phyloP scores from a whole-genome alignment of 2,797 vertebrate species.

The Neosalanx taihuensis region DNA sequence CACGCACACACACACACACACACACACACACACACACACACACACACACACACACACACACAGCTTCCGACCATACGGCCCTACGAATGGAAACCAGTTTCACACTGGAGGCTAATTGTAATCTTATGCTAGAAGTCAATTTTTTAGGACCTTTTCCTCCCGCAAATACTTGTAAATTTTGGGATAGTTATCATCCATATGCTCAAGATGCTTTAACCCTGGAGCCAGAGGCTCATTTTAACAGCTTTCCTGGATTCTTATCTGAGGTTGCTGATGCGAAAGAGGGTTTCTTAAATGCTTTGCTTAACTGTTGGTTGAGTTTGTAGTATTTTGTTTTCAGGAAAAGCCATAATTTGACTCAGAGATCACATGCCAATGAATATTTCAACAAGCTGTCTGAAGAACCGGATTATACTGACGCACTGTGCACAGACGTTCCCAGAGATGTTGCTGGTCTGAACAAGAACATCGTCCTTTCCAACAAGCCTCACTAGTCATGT shows the following conservation, averaged over 20 bases:
- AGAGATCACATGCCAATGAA: too few relatives aligned
- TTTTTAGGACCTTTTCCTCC: constrained; percentile 21
- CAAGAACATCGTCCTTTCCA: constrained; percentile 53
- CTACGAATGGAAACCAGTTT: constrained; percentile 21
- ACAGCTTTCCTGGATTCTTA: constrained; percentile 37
- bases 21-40: too few relatives aligned
- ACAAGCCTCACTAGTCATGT: constrained; percentile 66
- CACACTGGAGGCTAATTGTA: constrained; percentile 15
- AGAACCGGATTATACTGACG: constrained; percentile 1
- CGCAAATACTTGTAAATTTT: constrained; percentile 20
- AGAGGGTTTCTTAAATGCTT: constrained; percentile 2
- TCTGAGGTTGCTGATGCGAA: constrained; percentile 15
- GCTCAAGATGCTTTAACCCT: constrained; percentile 17
- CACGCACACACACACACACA: too few relatives aligned
- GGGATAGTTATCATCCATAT: constrained; percentile 28
- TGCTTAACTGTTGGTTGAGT: too few relatives aligned
- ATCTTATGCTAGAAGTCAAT: constrained; percentile 19
- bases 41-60: too few relatives aligned
- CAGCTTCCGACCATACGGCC: background rate
- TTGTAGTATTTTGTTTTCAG: too few relatives aligned
- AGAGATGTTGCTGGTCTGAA: constrained; percentile 54
- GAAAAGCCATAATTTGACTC: too few relatives aligned
- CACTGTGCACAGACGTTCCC: constrained; percentile 20
- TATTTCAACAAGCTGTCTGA: background rate
- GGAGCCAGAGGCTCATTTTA: constrained; percentile 14